A percentile compares a stretch with the other conserved stretches of the same genome.
Conservation (phyloP, 2,113 vertebrate species). For the Eurystomus gularis region DNA sequence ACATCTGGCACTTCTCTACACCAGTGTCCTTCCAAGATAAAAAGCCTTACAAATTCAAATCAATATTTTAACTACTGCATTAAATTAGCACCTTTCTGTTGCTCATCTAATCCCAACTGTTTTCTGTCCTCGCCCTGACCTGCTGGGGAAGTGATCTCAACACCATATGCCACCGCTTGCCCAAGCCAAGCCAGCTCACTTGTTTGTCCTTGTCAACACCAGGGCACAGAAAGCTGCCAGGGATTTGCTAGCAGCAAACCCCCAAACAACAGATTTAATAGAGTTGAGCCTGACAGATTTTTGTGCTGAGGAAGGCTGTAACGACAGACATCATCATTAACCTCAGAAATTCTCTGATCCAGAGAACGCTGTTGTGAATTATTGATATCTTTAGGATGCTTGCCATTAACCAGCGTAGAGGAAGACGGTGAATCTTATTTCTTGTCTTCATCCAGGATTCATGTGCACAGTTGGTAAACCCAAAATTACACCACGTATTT, state of each 20-base stretch:
- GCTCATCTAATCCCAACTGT: constrained; percentile 27
- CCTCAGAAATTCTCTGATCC: neutral
- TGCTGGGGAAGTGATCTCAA: constrained; percentile 1
- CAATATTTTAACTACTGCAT: constrained; percentile 33
- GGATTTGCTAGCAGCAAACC: neutral
- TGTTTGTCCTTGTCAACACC: neutral
- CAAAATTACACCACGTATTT: neutral
- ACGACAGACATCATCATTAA: neutral
- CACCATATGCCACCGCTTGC: constrained; percentile 32
- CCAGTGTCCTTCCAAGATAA: neutral
- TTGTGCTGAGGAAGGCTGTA: neutral
- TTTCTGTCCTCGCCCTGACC: constrained; percentile 12
- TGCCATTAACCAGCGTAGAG: neutral
- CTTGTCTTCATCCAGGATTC: neutral
- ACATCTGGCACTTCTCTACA: constrained; percentile 25
- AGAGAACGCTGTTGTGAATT: no score
- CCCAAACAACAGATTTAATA: neutral
- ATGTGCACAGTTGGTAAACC: neutral
- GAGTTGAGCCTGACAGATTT: neutral
- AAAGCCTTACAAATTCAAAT: constrained; percentile 50
- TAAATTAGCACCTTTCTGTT: constrained; percentile 51
- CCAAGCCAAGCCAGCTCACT: constrained; percentile 6
- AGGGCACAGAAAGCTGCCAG: neutral
- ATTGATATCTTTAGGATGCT: neutral
- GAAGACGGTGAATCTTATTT: neutral